These are phyloP conservation scores for Orthonevra nobilis DNA, from an alignment of 2,888 invertebrate genomes.

Conservation along the genomic window DNA sequence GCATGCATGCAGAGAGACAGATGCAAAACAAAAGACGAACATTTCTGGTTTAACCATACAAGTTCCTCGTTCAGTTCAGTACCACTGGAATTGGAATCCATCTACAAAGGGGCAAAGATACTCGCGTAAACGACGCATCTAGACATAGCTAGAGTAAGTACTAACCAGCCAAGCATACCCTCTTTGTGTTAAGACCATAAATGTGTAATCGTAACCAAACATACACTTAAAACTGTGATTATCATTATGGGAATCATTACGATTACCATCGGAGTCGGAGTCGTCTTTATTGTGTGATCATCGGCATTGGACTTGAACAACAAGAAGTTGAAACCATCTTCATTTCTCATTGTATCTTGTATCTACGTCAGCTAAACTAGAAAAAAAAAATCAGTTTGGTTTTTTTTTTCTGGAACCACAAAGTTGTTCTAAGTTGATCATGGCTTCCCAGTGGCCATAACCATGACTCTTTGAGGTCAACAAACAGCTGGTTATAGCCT, in stretches of 20 bases:
- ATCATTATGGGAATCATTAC: slow-evolving; percentile 46
- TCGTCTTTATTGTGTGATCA: slow-evolving; percentile 9
- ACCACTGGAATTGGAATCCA: not conserved
- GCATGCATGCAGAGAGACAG: slow-evolving; percentile 9
- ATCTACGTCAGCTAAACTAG: slow-evolving; percentile 26
- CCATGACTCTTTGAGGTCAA: slow-evolving; percentile 80
- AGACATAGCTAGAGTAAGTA: slow-evolving; percentile 46
- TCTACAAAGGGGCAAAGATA: not conserved
- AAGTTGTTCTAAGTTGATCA: slow-evolving; percentile 47
- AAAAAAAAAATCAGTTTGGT: slow-evolving; percentile 27
- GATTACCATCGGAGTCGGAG: slow-evolving; percentile 32
- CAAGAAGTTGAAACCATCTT: not conserved
- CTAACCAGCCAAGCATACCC: slow-evolving; percentile 42
- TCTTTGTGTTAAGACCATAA: slow-evolving; percentile 48
- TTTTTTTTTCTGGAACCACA: slow-evolving; percentile 10
- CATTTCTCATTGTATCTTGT: slow-evolving; percentile 2
- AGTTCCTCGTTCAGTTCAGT: not conserved
- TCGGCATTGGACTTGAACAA: slow-evolving; percentile 43
- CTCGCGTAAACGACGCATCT: slow-evolving; percentile 5
- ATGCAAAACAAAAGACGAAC: not conserved
- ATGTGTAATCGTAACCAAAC: slow-evolving; percentile 51
- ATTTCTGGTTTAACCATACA: slow-evolving; percentile 24
- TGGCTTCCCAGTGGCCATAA: slow-evolving; percentile 76
- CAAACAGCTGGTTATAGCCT: slow-evolving; percentile 78
- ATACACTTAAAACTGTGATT: slow-evolving; percentile 49